Base-by-base conservation (phyloP, 2,888 invertebrate genomes). In the Drosophila rellima region DNA sequence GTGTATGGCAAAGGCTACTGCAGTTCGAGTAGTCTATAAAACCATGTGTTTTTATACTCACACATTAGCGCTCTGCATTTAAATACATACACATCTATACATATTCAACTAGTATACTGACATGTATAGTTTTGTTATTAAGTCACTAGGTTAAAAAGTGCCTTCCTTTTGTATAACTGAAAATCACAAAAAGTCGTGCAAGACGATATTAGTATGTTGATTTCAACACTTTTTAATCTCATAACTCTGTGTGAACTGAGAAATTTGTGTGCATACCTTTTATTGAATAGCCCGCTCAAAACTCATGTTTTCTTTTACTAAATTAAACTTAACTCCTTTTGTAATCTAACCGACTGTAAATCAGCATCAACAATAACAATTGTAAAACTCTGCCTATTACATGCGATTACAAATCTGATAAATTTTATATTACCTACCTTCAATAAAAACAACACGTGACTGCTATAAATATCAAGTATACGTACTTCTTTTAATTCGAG, bases 61-160 rank as follows among this genome's bases (percentile, higher is more conserved):
- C 52, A 52, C 72, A 56, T 39, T 54, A 15, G 23, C 50, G 45
- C 57, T 54, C 35, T 61, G 47, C 35, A 39, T 35, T 45, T 47
- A 61, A 47, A 65, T 39, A 54, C 23, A 45, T 29, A 29, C 13
- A 55, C 6, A 44, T 20, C 42, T 18, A 51, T 31, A 65, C 33
- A 57, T 10, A 52, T 20, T 37, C 45, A 45, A 10, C 47, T 17
- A 52, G 7, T 40, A 70, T 40, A 15, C 17, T 40, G 8, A 26
- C 4, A 20, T 37, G 55, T 23, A 61, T 20, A 67, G 42, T 80
- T 78, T 69, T 72, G 74, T 78, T 85, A 82, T 65, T 70, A 84
- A 82, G 79, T 78, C 82, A 85, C 35, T 72, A 82, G 79, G 47
- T 65, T 88, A 67, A 67, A 70, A 72, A 73, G 88, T 85, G 82